Conservation (phyloP, 2,113 vertebrate genomes). For the Marmota flaviventris region DNA sequence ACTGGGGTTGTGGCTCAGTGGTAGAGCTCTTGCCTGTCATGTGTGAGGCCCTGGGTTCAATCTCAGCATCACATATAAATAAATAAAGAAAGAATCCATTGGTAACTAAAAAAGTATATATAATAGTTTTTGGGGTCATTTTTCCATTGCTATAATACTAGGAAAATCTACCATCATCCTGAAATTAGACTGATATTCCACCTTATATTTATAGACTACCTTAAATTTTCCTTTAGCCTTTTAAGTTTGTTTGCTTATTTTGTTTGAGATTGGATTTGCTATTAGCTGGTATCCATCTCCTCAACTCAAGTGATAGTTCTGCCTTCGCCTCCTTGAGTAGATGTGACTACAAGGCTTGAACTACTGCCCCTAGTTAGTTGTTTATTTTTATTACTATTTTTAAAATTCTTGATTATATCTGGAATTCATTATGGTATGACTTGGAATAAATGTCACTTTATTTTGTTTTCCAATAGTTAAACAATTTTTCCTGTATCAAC, state of each 20-base stretch:
- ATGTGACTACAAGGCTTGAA: not conserved
- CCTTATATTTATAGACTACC: not conserved
- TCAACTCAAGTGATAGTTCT: not conserved
- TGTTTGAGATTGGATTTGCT: not conserved
- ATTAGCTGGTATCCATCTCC: not conserved
- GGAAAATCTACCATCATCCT: not conserved
- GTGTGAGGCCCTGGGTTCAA: too few relatives aligned
- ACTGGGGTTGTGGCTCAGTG: too few relatives aligned
- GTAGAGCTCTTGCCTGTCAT: too few relatives aligned
- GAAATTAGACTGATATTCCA: not conserved
- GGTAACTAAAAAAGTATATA: too few relatives aligned
- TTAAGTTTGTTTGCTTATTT: not conserved
- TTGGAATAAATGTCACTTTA: conserved; percentile 43
- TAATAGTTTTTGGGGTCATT: too few relatives aligned
- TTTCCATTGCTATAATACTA: conserved; percentile 16
- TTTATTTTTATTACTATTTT: not conserved
- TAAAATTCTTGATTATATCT: not conserved
- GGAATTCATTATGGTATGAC: conserved; percentile 9
- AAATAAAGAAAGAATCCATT: too few relatives aligned
- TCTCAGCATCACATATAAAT: too few relatives aligned
- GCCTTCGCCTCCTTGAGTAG: not conserved
- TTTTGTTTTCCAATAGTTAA: conserved; percentile 40
- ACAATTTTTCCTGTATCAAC: not conserved
- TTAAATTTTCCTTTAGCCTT: not conserved
- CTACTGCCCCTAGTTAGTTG: too few relatives aligned